Evolutionary conservation across 2,888 invertebrate species (phyloP), one percentile per base, ranked within the genome.

Genomic region (Choristoneura rosaceana): DNA sequence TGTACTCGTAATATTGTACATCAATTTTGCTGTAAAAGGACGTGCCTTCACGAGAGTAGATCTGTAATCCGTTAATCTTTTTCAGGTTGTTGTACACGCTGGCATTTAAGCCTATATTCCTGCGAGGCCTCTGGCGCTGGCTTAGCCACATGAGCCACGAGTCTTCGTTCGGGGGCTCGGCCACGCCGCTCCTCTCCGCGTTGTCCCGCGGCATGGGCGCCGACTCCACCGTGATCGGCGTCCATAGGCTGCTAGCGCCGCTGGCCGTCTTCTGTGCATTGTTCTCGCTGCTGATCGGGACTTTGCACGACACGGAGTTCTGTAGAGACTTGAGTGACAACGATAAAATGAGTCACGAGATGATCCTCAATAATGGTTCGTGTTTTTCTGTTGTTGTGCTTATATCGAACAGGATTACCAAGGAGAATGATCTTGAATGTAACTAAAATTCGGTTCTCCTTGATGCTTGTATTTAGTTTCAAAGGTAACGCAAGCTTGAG

Each of bases 241-340:
- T 96, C 4, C 95, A 96, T 17, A 94, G 95, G 14, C 95, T 98
- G 15, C 95, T 98, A 12, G 97, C 98, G 0, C 95, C 97, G 0
- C 85, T 98, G 47, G 97, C 97, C 0, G 96, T 97, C 0, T 98
- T 98, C 89, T 98, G 98, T 84, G 96, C 97, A 1, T 90, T 98
- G 0, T 97, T 98, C 85, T 96, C 97, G 59, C 94, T 97, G 52
- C 93, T 98, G 4, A 95, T 98, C 64, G 96, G 97, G 0, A 98
- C 98, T 0, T 87, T 98, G 41, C 98, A 98, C 81, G 98, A 98
- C 84, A 96, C 96, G 0, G 98, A 98, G 89, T 98, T 98, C 87
- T 92, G 90, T 71, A 81, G 87, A 9, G 90, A 91, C 47, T 76
- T 80, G 0, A 96, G 96, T 64, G 94, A 94, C 8, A 88, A 88